Evolutionary conservation across 1,140 invertebrate genomes (phyloP).

Genomic region (Lasioglossum baleicum): DNA sequence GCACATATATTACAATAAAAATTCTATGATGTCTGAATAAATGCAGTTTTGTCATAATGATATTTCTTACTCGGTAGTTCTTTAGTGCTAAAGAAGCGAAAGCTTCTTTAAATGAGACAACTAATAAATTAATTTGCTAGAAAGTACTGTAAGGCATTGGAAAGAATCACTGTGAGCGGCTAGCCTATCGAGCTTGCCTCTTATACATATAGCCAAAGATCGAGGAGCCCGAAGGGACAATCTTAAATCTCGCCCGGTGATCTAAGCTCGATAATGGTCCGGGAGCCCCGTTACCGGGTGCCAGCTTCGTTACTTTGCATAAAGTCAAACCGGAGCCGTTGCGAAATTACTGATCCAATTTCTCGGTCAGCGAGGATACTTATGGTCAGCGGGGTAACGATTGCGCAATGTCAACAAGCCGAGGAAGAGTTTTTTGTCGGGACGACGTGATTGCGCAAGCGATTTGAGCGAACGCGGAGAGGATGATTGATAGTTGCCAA

Average conservation of each 20-base stretch:
- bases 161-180: neutral
- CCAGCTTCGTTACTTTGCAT: neutral
- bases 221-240: neutral
- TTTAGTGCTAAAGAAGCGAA: too few relatives aligned
- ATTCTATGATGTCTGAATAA: too few relatives aligned
- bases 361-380: neutral
- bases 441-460: neutral
- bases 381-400: neutral
- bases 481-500: too few relatives aligned
- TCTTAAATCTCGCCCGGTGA: neutral
- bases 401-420: neutral
- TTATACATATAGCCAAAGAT: neutral
- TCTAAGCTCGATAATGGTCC: neutral
- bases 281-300: neutral
- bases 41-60: too few relatives aligned
- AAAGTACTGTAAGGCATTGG: too few relatives aligned
- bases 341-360: neutral
- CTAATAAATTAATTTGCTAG: too few relatives aligned
- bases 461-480: too few relatives aligned
- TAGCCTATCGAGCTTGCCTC: neutral
- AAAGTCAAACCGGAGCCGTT: neutral
- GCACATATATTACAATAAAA: too few relatives aligned
- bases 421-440: neutral
- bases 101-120: too few relatives aligned
- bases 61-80: too few relatives aligned